Evolutionary conservation across 2,888 invertebrate species (phyloP), one percentile per base, ranked within the genome.

Genomic region (Lampropteryx suffumata): DNA sequence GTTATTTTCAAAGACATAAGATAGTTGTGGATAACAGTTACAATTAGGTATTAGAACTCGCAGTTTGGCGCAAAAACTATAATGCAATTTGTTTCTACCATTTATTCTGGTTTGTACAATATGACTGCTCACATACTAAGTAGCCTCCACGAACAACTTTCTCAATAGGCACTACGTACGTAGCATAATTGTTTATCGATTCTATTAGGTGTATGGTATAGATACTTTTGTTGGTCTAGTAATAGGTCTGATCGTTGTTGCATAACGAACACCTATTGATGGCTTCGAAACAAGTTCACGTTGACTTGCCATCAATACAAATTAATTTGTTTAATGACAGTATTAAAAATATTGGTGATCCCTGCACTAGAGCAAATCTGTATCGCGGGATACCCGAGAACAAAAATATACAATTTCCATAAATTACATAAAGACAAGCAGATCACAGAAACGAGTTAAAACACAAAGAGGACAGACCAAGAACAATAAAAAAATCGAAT

Each of bases 181-280:
- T 21, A 21, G 34, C 47, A 47, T 52, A 47, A 46, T 47, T 43
- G 17, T 52, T n/a, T 42, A 43, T 43, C 21, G 51, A 52, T 52
- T 46, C 10, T 28, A 29, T 34, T 33, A 24, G 3, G 17, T 10
- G 2, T 27, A 4, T 8, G 2, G 1, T 28, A 28, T 10, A n/a
- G 2, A 21, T 21, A 40, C 39, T 28, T 46, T 32, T 33, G 37
- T 42, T 40, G 11, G 26, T 13, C 39, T 39, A n/a, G 33, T 14
- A 46, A 35, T 37, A 37, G 30, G 41, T 30, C 14, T 28, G 37
- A 21, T 4, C 21, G 12, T 2, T 35, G 36, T 41, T 41, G 50
- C 41, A 32, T 41, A 51, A 41, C 36, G 6, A n/a, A n/a, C n/a
- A n/a, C n/a, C n/a, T 29, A 24, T 11, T 24, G 8, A 33, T 26